Evolutionary conservation across 2,888 invertebrate genomes (phyloP), one percentile per base, ranked within the genome.

Genomic region (Podotricha telesiphe): DNA sequence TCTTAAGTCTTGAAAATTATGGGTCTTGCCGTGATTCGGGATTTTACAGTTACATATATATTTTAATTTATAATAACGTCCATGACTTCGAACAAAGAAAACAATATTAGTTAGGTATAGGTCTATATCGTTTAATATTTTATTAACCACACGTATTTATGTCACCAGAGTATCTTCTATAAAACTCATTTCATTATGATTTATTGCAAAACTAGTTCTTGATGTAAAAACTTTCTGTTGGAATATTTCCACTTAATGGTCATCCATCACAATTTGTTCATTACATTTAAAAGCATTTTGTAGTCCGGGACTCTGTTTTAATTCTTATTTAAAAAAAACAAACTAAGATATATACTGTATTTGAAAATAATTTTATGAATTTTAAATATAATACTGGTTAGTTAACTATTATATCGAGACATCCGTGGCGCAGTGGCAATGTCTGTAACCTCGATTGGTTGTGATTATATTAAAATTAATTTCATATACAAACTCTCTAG

Each of bases 261-360:
- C 22, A 59, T 59, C 59, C 22, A 59, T 59, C 59, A 22, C 59
- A 59, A 59, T 59, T 45, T n/a, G n/a, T 28, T 59, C 22, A 28
- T 45, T 22, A 45, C 17, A 55, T 42, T 22, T 59, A 59, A 59
- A 59, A 59, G 59, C 59, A 17, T 45, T 59, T 22, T 45, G 10
- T 28, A 22, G 45, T 59, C n/a, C 20, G 45, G 2, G 42, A 45
- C 22, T 11, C 22, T 59, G n/a, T 45, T 22, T 45, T 4, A 17
- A n/a, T 2, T 22, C 22, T 58, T 42, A 10, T 42, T 15, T 20
- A 19, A 40, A 3, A 19, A 58, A 17, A n/a, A 8, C 5, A 11
- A 11, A 28, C 0, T n/a, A 5, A 5, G 17, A 55, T 19, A 40
- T n/a, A 42, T 5, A 8, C 11, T 8, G 2, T 20, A 6, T 40